phyloP scores from a whole-genome alignment of 2,113 vertebrate genomes.

The Beaufortia kweichowensis region DNA sequence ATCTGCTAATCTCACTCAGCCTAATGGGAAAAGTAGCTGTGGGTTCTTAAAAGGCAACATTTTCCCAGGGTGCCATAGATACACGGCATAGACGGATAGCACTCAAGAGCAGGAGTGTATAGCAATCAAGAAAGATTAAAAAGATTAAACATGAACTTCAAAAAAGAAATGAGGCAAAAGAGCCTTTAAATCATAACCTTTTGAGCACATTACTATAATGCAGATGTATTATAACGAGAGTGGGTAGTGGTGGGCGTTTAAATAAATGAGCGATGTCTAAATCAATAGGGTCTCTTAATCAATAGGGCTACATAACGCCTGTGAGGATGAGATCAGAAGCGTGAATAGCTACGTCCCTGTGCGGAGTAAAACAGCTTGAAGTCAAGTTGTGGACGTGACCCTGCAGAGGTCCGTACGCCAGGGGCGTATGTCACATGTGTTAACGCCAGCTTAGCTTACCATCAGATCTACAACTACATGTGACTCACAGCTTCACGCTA shows the following conservation, averaged over 20 bases:
- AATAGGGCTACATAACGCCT: conserved; percentile 47
- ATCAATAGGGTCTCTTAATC: conserved; percentile 51
- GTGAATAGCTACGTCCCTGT: conserved; percentile 38
- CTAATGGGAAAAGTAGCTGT: conserved; percentile 60
- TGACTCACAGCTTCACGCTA: conserved; percentile 39
- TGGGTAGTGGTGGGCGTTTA: conserved; percentile 42
- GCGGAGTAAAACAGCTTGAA: conserved; percentile 33
- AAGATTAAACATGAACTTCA: conserved; percentile 55
- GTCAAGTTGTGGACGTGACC: conserved; percentile 46
- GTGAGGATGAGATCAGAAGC: conserved; percentile 33
- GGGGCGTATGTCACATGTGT: conserved; percentile 52
- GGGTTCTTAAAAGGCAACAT: conserved; percentile 54
- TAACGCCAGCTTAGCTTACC: conserved; percentile 37
- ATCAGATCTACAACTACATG: conserved; percentile 45
- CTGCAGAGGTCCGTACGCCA: conserved; percentile 26
- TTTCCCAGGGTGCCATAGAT: conserved; percentile 46
- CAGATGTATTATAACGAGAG: conserved; percentile 37
- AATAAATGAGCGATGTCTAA: conserved; percentile 42
- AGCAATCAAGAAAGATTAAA: conserved; percentile 47
- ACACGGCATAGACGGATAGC: no score
- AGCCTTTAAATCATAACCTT: conserved; percentile 36
- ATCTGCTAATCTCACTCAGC: conserved; percentile 56
- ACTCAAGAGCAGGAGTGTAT: no score
- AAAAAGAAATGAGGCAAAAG: not conserved
- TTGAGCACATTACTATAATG: conserved; percentile 20